Evolutionary conservation across 2,113 vertebrate species (phyloP).

Genomic region (Stegostoma tigrinum): DNA sequence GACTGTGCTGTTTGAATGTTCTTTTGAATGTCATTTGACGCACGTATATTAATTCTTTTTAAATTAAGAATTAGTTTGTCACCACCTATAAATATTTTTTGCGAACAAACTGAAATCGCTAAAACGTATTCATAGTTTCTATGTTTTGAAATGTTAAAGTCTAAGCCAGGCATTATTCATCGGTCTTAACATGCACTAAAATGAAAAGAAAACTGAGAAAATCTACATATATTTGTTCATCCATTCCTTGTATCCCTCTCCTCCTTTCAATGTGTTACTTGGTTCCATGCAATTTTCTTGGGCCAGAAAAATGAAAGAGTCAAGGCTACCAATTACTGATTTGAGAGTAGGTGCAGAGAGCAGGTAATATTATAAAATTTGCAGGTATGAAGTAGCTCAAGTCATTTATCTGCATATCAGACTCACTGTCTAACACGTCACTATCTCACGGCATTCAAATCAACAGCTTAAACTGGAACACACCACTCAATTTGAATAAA

Average conservation of each 20-base stretch:
- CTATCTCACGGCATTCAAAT: neutral
- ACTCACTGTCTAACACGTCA: neutral
- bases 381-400: neutral
- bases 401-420: conserved; percentile 18
- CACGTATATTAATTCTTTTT: neutral
- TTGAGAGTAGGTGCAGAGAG: neutral
- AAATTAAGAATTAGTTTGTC: neutral
- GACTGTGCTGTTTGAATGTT: neutral
- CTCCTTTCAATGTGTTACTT: neutral
- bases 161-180: neutral
- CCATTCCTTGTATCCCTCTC: neutral
- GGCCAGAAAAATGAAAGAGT: neutral
- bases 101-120: neutral
- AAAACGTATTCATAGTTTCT: neutral
- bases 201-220: neutral
- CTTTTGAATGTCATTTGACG: neutral
- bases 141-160: neutral
- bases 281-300: neutral
- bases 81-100: neutral
- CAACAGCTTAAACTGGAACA: neutral
- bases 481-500: neutral
- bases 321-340: neutral
- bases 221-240: neutral
- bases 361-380: neutral
- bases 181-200: neutral